Percentiles rank a stretch among this genome's conserved stretches.
Conservation (phyloP, 2,797 vertebrate species). For the Serranus cabrilla region DNA sequence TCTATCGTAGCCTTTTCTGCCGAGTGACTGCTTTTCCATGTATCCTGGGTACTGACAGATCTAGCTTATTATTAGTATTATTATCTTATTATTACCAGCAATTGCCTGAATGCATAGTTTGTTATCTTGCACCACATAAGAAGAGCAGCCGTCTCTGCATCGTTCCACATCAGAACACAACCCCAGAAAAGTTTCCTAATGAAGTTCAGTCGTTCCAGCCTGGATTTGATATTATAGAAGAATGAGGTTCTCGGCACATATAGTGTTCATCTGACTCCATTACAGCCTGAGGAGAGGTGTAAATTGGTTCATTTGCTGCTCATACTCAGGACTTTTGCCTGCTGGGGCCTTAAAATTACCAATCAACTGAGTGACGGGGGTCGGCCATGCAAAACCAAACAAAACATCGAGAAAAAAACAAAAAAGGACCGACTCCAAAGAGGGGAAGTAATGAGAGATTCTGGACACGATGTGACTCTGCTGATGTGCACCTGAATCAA, state of each 20-base stretch:
- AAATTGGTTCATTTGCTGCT: conserved; percentile 55
- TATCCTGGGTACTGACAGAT: too few relatives aligned
- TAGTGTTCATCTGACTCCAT: conserved; percentile 26
- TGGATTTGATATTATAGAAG: conserved; percentile 4
- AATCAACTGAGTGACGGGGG: conserved; percentile 43
- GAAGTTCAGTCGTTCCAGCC: background rate
- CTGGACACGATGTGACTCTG: background rate
- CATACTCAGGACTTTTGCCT: conserved; percentile 36
- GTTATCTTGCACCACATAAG: too few relatives aligned
- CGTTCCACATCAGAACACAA: background rate
- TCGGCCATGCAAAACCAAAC: conserved; percentile 39
- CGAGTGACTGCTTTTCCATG: too few relatives aligned
- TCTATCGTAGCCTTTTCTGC: too few relatives aligned
- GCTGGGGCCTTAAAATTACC: conserved; percentile 56
- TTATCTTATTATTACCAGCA: too few relatives aligned
- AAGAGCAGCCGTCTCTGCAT: background rate
- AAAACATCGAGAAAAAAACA: conserved; percentile 14
- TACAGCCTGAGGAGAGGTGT: conserved; percentile 29
- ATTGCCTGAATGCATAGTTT: too few relatives aligned
- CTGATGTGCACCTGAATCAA: background rate
- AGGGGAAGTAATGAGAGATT: background rate
- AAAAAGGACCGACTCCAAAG: background rate
- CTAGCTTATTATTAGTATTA: too few relatives aligned
- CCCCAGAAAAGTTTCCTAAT: background rate
- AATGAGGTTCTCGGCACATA: background rate